These are phyloP conservation scores for Temnothorax unifasciatus DNA, from an alignment of 2,888 invertebrate species.

Conservation along the genomic window DNA sequence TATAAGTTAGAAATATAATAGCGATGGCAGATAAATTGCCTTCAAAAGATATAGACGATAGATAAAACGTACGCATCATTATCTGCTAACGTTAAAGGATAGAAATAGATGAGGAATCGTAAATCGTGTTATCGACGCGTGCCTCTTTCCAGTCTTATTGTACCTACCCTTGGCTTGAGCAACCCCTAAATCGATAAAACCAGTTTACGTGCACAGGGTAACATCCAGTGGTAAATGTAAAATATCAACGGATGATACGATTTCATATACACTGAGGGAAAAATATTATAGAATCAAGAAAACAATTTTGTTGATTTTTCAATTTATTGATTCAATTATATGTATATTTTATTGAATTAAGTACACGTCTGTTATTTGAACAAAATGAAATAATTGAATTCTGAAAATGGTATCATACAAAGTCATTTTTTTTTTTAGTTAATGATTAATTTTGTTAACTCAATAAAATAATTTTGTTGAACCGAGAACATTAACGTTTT, in stretches of 20 bases:
- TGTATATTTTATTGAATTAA: too few relatives aligned
- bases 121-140: neutral
- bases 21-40: slow-evolving; percentile 4
- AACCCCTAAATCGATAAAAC: slow-evolving; percentile 11
- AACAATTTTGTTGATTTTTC: too few relatives aligned
- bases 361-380: too few relatives aligned
- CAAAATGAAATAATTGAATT: too few relatives aligned
- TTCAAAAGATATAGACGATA: neutral
- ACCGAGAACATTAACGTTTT: too few relatives aligned
- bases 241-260: neutral
- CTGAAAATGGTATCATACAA: too few relatives aligned
- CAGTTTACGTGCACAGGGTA: neutral
- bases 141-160: neutral
- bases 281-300: too few relatives aligned
- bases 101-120: neutral
- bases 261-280: too few relatives aligned
- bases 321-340: too few relatives aligned
- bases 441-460: too few relatives aligned
- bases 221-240: neutral
- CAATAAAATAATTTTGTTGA: too few relatives aligned
- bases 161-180: neutral
- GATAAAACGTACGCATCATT: neutral
- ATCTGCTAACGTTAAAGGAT: neutral
- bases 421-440: too few relatives aligned
- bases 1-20: neutral